These are phyloP conservation scores for Stegodyphus mimosarum DNA, from an alignment of 1,140 invertebrate genomes.

Conservation along the genomic window DNA sequence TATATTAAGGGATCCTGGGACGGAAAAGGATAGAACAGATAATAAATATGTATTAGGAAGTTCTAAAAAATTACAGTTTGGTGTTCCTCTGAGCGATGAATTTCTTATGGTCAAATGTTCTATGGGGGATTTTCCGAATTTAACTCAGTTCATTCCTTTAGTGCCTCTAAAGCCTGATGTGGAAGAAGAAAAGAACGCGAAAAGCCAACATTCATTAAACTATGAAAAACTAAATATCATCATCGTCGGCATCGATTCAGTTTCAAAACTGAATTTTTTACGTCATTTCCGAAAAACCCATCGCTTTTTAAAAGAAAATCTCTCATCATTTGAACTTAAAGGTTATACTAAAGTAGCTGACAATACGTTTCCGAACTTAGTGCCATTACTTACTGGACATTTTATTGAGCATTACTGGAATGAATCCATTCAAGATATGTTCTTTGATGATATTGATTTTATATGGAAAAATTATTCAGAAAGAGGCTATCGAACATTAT, in stretches of 20 bases:
- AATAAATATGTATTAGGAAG: constrained; percentile 45
- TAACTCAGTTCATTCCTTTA: constrained; percentile 52
- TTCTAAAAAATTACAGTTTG: constrained; percentile 23
- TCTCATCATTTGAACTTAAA: constrained; percentile 71
- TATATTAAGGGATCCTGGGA: constrained; percentile 54
- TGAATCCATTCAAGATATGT: constrained; percentile 57
- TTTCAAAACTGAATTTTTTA: constrained; percentile 64
- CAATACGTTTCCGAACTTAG: constrained; percentile 67
- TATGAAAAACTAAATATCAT: constrained; percentile 66
- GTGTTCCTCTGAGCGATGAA: constrained; percentile 37
- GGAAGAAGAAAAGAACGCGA: constrained; percentile 10
- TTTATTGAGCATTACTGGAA: constrained; percentile 63
- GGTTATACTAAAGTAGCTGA: constrained; percentile 67
- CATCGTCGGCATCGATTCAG: constrained; percentile 66
- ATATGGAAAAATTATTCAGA: constrained; percentile 71
- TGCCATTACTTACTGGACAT: constrained; percentile 64
- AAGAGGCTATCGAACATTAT: constrained; percentile 70
- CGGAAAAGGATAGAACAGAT: constrained; percentile 35
- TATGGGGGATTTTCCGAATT: constrained; percentile 19
- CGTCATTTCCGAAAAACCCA: constrained; percentile 65
- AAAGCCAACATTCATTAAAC: neutral
- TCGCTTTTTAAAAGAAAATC: constrained; percentile 72
- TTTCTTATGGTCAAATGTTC: constrained; percentile 51
- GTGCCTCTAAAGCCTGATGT: constrained; percentile 52
- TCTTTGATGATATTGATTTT: constrained; percentile 69